phyloP scores from a whole-genome alignment of 1,140 invertebrate genomes.

The Mylabris phalerata region DNA sequence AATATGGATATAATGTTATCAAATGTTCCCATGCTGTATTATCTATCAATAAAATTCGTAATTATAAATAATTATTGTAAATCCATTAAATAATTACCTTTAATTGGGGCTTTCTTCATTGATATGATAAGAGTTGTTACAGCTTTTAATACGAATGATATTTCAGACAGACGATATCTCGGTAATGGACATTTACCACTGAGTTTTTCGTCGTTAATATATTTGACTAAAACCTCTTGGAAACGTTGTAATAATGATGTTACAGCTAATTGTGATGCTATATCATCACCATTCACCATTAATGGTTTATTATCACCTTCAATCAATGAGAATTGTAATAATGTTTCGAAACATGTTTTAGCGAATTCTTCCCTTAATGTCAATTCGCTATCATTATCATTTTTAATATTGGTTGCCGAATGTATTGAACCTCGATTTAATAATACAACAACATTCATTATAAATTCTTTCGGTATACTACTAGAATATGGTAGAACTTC shows the following conservation, averaged over 20 bases:
- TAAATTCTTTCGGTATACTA: slow-evolving; percentile 77
- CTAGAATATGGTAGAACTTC: slow-evolving; percentile 79
- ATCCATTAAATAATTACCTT: slow-evolving; percentile 5
- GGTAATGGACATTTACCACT: slow-evolving; percentile 86
- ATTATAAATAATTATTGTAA: slow-evolving; percentile 12
- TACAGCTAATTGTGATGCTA: slow-evolving; percentile 81
- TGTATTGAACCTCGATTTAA: slow-evolving; percentile 92
- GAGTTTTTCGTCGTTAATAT: slow-evolving; percentile 80
- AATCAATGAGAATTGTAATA: slow-evolving; percentile 84
- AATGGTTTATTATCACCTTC: slow-evolving; percentile 54
- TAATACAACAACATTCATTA: slow-evolving; percentile 79
- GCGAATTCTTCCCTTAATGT: slow-evolving; percentile 91
- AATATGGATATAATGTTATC: slow-evolving; percentile 80
- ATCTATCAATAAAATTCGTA: slow-evolving; percentile 58
- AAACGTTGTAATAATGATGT: slow-evolving; percentile 86
- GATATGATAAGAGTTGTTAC: slow-evolving; percentile 86
- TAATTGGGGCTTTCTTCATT: slow-evolving; percentile 77
- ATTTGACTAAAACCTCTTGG: slow-evolving; percentile 84
- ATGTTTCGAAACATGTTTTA: slow-evolving; percentile 91
- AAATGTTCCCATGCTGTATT: slow-evolving; percentile 86
- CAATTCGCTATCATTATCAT: slow-evolving; percentile 73
- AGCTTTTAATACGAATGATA: slow-evolving; percentile 94
- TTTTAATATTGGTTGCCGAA: slow-evolving; percentile 64
- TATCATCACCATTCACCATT: slow-evolving; percentile 36
- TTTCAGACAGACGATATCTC: slow-evolving; percentile 90